A percentile compares a stretch with the other conserved stretches of the same genome.
phyloP scores from a whole-genome alignment of 2,888 invertebrate species.

The Pandemis heparana region DNA sequence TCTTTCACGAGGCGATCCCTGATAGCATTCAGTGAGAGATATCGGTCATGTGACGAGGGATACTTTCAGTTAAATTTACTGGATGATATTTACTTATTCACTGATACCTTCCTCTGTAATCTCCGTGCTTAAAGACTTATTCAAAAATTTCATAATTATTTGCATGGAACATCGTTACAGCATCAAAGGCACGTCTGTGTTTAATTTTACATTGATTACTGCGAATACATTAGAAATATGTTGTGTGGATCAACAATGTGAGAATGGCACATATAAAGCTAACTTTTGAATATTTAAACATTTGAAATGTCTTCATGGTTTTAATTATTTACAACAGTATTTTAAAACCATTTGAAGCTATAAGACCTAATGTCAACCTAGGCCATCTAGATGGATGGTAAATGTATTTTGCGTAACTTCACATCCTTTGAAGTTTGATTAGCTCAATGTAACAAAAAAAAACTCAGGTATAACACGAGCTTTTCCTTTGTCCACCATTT shows the following conservation, averaged over 20 bases:
- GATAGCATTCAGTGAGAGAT: constrained; percentile 79
- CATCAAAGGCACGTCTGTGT: background rate
- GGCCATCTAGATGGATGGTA: no score
- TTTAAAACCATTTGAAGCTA: no score
- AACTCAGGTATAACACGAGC: background rate
- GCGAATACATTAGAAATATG: constrained; percentile 4
- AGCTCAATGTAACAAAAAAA: no score
- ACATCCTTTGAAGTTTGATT: no score
- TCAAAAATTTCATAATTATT: constrained; percentile 54
- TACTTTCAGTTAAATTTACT: constrained; percentile 83
- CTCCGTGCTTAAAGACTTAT: constrained; percentile 67
- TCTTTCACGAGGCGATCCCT: constrained; percentile 78
- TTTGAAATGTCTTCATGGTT: no score
- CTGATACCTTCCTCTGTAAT: constrained; percentile 74
- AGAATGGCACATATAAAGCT: no score
- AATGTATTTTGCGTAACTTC: no score
- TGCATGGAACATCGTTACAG: constrained; percentile 2
- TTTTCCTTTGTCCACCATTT: background rate
- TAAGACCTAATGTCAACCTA: no score
- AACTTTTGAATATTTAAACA: no score
- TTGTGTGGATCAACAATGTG: no score
- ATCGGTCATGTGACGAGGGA: constrained; percentile 81
- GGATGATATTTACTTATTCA: constrained; percentile 84
- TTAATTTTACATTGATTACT: constrained; percentile 4
- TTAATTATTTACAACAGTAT: no score